These are phyloP conservation scores for Pseudolaguvia tuberculata DNA, from an alignment of 2,113 vertebrate genomes.

Conservation along the genomic window DNA sequence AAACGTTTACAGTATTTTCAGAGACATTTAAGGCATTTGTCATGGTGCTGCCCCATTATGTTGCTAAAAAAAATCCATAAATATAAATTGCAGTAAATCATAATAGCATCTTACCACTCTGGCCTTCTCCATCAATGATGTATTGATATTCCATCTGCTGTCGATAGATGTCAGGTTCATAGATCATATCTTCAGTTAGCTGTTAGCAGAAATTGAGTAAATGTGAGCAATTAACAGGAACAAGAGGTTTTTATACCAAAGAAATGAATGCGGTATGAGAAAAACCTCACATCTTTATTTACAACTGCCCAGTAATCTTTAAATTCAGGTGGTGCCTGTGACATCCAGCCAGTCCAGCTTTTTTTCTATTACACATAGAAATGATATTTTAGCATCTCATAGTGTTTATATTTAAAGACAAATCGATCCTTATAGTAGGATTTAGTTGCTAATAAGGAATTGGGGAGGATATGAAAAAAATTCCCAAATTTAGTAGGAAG, in stretches of 20 bases:
- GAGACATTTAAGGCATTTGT: background rate
- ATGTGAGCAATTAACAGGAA: slow-evolving; percentile 16
- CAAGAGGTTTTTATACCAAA: slow-evolving; percentile 25
- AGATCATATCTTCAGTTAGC: slow-evolving; percentile 89
- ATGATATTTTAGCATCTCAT: slow-evolving; percentile 37
- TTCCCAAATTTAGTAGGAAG: too few species aligned
- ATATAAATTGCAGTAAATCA: background rate
- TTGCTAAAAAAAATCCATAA: background rate
- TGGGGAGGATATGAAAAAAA: too few species aligned
- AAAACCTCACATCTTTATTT: slow-evolving; percentile 51
- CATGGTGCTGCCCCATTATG: background rate
- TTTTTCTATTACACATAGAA: slow-evolving; percentile 48
- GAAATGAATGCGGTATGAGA: slow-evolving; percentile 36
- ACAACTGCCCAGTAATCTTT: slow-evolving; percentile 54
- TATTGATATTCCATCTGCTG: slow-evolving; percentile 83
- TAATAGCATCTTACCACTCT: slow-evolving; percentile 75
- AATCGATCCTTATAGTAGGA: background rate
- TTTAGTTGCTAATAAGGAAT: background rate
- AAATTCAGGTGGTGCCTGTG: slow-evolving; percentile 48
- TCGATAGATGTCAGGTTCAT: slow-evolving; percentile 88
- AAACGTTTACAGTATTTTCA: background rate
- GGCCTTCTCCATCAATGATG: slow-evolving; percentile 86
- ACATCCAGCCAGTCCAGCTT: slow-evolving; percentile 52
- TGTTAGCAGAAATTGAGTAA: slow-evolving; percentile 53
- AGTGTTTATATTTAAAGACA: slow-evolving; percentile 26